phyloP scores from a whole-genome alignment of 2,797 vertebrate species.

The Poeciliopsis presidionis region DNA sequence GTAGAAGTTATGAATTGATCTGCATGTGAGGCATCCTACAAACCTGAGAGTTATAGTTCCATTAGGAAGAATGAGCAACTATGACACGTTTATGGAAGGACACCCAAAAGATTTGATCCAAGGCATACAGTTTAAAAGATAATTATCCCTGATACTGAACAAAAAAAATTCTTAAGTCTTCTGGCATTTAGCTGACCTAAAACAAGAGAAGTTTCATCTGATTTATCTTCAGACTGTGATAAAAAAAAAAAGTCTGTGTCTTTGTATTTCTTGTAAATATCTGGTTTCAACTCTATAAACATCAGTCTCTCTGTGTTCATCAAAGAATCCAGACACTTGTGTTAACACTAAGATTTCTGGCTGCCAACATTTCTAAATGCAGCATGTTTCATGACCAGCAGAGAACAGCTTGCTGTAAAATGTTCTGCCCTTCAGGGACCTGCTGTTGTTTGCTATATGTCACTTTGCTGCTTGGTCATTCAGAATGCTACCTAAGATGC shows the following conservation, averaged over 20 bases:
- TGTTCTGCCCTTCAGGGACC: neutral
- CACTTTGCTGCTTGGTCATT: neutral
- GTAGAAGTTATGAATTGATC: neutral
- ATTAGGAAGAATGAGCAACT: neutral
- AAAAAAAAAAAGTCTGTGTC: too few relatives aligned
- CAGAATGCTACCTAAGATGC: neutral
- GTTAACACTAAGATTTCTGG: neutral
- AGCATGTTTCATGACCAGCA: neutral
- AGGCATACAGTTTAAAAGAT: neutral
- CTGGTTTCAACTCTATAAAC: neutral
- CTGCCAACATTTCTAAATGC: neutral
- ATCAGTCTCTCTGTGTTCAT: neutral
- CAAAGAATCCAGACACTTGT: neutral
- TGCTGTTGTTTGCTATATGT: neutral
- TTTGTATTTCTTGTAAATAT: neutral
- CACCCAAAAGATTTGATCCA: neutral
- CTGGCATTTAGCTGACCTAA: too few relatives aligned
- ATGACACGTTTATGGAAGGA: neutral
- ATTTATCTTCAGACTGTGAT: too few relatives aligned
- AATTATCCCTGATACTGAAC: too few relatives aligned
- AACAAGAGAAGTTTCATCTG: too few relatives aligned
- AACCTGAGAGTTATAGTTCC: neutral
- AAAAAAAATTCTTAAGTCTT: too few relatives aligned
- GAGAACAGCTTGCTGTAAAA: neutral
- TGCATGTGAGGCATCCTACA: neutral